Percentiles rank a stretch among this genome's conserved stretches.
Evolutionary conservation across 2,797 vertebrate species (phyloP).

Genomic region (Cirrhinus mrigala): DNA sequence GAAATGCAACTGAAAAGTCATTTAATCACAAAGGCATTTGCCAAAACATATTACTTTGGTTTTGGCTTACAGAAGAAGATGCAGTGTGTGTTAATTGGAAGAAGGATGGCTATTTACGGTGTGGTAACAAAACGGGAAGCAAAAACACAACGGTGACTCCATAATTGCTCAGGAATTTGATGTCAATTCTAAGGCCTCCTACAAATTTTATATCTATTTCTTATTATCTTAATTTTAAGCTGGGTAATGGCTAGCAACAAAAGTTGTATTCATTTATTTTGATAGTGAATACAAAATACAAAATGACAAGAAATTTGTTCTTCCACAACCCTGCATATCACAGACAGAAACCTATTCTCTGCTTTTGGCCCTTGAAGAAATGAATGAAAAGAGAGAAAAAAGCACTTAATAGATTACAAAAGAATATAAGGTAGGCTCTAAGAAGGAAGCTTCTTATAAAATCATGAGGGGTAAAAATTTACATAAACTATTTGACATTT

Average conservation of each 20-base stretch:
- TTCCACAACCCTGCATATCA: conserved; percentile 9
- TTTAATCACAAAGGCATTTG: conserved; percentile 53
- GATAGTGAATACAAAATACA: not conserved
- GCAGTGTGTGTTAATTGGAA: conserved; percentile 34
- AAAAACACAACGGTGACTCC: not conserved
- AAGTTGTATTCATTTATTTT: not conserved
- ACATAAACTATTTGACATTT: conserved; percentile 64
- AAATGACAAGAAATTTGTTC: conserved; percentile 5
- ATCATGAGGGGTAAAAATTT: conserved; percentile 49
- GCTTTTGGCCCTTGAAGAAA: conserved; percentile 21
- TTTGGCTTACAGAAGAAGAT: conserved; percentile 59
- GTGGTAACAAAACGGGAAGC: not conserved
- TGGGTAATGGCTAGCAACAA: not conserved
- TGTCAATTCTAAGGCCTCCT: not conserved
- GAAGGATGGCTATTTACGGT: not conserved
- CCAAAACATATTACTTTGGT: conserved; percentile 70
- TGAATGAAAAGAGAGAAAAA: not conserved
- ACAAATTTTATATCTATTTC: not conserved
- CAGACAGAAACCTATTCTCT: conserved; percentile 14
- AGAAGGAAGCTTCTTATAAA: conserved; percentile 33
- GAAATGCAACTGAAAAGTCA: conserved; percentile 66
- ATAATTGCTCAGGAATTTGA: conserved; percentile 13
- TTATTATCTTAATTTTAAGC: not conserved
- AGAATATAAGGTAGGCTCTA: conserved; percentile 32
- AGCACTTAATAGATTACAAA: conserved; percentile 37